phyloP scores from a whole-genome alignment of 2,888 invertebrate species.

The Phorcus lineatus region DNA sequence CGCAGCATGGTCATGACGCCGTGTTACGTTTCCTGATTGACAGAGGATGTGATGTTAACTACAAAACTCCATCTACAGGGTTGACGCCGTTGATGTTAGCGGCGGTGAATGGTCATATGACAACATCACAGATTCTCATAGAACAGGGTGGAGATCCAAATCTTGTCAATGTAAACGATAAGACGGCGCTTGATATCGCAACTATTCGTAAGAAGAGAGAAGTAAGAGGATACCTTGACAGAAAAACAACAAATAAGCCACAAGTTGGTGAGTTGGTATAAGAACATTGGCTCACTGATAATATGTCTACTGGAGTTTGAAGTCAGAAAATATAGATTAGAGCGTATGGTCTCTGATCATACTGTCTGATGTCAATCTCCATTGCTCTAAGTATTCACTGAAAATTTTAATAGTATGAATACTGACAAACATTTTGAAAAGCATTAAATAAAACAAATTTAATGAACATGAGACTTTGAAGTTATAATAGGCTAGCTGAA shows the following conservation, averaged over 20 bases:
- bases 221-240: slow-evolving; percentile 71
- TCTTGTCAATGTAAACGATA: slow-evolving; percentile 69
- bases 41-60: slow-evolving; percentile 72
- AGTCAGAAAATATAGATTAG: no score
- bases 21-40: slow-evolving; percentile 73
- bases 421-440: no score
- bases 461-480: no score
- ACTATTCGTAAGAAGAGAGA: slow-evolving; percentile 65
- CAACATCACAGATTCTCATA: slow-evolving; percentile 74
- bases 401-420: no score
- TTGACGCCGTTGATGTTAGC: slow-evolving; percentile 75
- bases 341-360: no score
- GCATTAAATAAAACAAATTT: no score
- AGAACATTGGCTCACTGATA: no score
- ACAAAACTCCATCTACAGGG: slow-evolving; percentile 71
- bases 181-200: slow-evolving; percentile 75
- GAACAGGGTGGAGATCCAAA: slow-evolving; percentile 75
- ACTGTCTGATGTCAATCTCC: no score
- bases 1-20: slow-evolving; percentile 73
- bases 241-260: slow-evolving; percentile 73
- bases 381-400: no score
- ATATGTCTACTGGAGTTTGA: no score
- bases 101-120: slow-evolving; percentile 75
- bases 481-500: no score
- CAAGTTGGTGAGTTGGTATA: slow-evolving; percentile 58